Percentiles rank a stretch among this genome's conserved stretches.
Conservation (phyloP, 1,140 invertebrate species). For the Hylaeus volcanicus region DNA sequence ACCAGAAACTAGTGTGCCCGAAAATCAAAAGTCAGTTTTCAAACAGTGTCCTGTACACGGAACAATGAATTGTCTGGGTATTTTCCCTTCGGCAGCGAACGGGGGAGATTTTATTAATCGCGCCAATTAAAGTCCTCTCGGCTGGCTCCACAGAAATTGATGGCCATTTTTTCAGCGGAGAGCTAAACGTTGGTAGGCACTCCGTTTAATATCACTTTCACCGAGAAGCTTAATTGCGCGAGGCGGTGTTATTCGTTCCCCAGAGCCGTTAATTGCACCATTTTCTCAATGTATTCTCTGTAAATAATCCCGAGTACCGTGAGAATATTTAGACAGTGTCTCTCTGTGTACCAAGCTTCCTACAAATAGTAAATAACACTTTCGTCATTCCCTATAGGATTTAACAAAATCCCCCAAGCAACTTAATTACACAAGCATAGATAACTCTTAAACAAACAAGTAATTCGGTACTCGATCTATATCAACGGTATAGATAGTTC, state of each 20-base stretch:
- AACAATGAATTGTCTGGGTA: too few species aligned
- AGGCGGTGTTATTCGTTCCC: slow-evolving; percentile 16
- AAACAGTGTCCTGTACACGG: too few species aligned
- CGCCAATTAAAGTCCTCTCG: slow-evolving; percentile 30
- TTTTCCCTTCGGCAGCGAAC: neutral
- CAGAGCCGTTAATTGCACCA: neutral
- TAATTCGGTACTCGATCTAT: too few species aligned
- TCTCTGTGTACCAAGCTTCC: neutral
- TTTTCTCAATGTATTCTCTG: neutral
- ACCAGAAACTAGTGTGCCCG: too few species aligned
- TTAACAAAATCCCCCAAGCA: too few species aligned
- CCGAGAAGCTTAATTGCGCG: slow-evolving; percentile 28
- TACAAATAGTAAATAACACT: neutral
- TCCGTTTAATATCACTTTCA: slow-evolving; percentile 46
- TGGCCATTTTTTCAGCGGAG: neutral
- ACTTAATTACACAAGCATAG: too few species aligned
- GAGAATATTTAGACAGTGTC: neutral
- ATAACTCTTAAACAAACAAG: too few species aligned
- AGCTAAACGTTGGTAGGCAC: neutral
- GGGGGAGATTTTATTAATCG: neutral
- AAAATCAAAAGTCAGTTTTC: too few species aligned
- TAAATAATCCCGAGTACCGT: neutral
- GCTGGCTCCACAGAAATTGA: slow-evolving; percentile 22
- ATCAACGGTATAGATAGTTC: too few species aligned
- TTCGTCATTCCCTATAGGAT: neutral